Base-by-base conservation (phyloP, 2,797 vertebrate genomes). In the Hyperoplus immaculatus region DNA sequence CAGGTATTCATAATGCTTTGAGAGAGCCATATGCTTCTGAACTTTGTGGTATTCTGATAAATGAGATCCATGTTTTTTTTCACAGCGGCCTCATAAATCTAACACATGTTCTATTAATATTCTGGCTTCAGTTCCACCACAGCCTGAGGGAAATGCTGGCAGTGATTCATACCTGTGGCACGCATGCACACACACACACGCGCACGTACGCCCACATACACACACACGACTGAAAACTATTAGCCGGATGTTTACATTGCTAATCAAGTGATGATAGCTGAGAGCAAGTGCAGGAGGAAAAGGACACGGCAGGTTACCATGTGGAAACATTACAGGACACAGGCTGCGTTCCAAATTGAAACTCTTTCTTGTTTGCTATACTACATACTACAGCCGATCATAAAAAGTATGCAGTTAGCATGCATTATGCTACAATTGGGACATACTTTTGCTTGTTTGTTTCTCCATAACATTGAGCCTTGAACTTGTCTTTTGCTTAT, bases 81-180 rank as follows among this genome's bases (percentile, higher is more conserved):
- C 38, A 50, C 29, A 46, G 15, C 29, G 5, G 29, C 51, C 42
- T 77, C 74, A 70, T 77, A 65, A 74, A 82, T 73, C 75, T 42
- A 58, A 63, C 57, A 53, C 42, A 16, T 64, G 42, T 29, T 64
- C 50, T 55, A 56, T 39, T 60, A 60, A 71, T 14, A 43, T 11
- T 42, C 42, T 36, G 57, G 10, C 56, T 72, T 45, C 15, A 29
- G 29, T 29, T 29, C 29, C 51, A 57, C 43, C 38, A 11, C 36
- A 67, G 57, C 51, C 64, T 29, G 38, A 61, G 57, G 75, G 38
- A 36, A 6, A 49, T 53, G 58, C 10, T 43, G 60, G 45, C 51
- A 45, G 38, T 51, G 50, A 72, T 72, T 68, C 63, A 78, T 72
- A 45, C 12, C 8, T 60, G 50, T 67, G 47, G 36, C 10, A 55